Percentiles rank a stretch among this genome's conserved stretches.
Conservation (phyloP, 2,888 invertebrate species). For the Cerastis rubricosa region DNA sequence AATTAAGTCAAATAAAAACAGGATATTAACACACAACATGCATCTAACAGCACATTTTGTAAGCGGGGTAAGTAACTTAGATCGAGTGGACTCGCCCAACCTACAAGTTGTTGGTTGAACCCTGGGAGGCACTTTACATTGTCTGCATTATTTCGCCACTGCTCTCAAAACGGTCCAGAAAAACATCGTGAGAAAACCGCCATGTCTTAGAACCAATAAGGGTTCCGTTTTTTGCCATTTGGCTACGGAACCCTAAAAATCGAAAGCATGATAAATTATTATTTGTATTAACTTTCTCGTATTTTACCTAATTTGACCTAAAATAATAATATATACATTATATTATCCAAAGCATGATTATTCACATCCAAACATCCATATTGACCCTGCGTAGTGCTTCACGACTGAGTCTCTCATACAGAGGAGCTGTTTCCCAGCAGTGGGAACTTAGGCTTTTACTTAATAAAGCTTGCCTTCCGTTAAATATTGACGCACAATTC, state of each 20-base stretch:
- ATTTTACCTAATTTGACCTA: no score
- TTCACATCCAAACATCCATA: no score
- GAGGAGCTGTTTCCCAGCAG: not conserved
- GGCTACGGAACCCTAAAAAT: not conserved
- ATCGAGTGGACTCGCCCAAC: not conserved
- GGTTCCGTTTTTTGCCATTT: not conserved
- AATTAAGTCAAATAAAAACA: not conserved
- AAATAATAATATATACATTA: no score
- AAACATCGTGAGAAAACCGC: not conserved
- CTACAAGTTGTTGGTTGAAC: not conserved
- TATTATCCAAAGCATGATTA: not conserved
- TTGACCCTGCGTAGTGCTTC: not conserved
- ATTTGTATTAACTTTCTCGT: no score
- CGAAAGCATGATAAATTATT: no score
- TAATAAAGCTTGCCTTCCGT: not conserved
- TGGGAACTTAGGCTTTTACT: not conserved
- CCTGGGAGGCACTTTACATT: not conserved
- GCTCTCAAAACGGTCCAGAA: not conserved
- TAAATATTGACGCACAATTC: not conserved
- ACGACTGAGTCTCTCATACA: not conserved
- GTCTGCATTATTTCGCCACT: not conserved
- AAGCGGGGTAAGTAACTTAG: not conserved
- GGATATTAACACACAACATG: not conserved
- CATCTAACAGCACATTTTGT: not conserved
- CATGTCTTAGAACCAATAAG: not conserved